Base-by-base conservation (phyloP, 2,888 invertebrate species). In the Protonemura montana region DNA sequence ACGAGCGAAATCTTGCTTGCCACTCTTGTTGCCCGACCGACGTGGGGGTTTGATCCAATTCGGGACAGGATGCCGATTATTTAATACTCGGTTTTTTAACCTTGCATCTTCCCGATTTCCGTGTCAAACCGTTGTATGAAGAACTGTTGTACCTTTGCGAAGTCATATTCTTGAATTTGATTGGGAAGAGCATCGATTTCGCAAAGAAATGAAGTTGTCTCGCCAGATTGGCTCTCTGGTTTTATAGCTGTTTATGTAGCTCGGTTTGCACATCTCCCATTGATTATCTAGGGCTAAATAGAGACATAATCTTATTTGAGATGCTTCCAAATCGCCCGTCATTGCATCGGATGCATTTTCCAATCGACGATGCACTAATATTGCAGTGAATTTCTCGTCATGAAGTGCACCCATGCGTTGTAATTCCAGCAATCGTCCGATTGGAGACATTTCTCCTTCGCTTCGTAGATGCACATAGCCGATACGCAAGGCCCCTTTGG, bases 311-410 rank as follows among this genome's bases (percentile, higher is more conserved):
- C 59, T 59, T 59, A 7, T 59, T 59, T 59, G 59, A 59, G 59
- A 10, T 59, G 59, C 59, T 7, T 59, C 59, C 59, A 59, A 59
- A 59, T 59, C 59, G 59, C 16, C 59, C 59, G 59, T 59, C 59
- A 59, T 3, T 59, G 59, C 59, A 59, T 59, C 59, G 59, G 59
- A 59, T 59, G 59, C 59, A 59, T 59, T 59, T 59, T 59, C 59
- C 59, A 59, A 59, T 59, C 59, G 59, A 59, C 59, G 59, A 59
- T 59, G 59, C 59, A 59, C 59, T 59, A 59, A 59, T 59, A 59
- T 59, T 59, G 59, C 59, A 59, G 59, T 59, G 21, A 59, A 59
- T 59, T 59, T 59, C 59, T 21, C 59, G 59, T 59, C 59, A n/a
- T 13, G 59, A 59, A 59, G 59, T 59, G 59, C 59, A 59, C 59